A percentile compares a stretch with the other conserved stretches of the same genome.
phyloP scores from a whole-genome alignment of 2,113 vertebrate species.

The Sarotherodon lohbergeri region DNA sequence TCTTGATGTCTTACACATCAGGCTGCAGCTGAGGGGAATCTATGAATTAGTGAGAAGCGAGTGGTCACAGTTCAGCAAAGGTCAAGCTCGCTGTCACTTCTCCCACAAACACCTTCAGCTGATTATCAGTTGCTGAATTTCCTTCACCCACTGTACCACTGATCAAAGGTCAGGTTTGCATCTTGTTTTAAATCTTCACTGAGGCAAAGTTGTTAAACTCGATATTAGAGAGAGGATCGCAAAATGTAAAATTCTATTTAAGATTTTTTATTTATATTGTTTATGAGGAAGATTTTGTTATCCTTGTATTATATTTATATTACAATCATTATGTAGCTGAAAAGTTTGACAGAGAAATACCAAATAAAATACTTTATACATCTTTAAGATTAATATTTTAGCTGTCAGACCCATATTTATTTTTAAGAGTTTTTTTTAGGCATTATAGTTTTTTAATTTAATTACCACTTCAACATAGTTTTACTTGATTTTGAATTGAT shows the following conservation, averaged over 20 bases:
- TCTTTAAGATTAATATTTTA: slow-evolving; percentile 45
- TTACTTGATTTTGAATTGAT: slow-evolving; percentile 1
- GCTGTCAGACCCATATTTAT: slow-evolving; percentile 68
- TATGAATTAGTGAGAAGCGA: neutral
- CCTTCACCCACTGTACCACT: neutral
- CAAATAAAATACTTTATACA: slow-evolving; percentile 59
- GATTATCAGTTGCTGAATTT: slow-evolving; percentile 1
- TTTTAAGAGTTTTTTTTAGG: slow-evolving; percentile 60
- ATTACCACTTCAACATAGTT: slow-evolving; percentile 5
- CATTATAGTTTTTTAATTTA: slow-evolving; percentile 43
- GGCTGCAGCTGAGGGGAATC: neutral
- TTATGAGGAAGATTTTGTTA: slow-evolving; percentile 49
- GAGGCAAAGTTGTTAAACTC: neutral
- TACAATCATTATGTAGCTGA: slow-evolving; percentile 33
- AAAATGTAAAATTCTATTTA: slow-evolving; percentile 17
- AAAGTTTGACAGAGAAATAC: slow-evolving; percentile 40
- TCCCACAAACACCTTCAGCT: neutral
- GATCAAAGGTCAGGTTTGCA: slow-evolving; percentile 29
- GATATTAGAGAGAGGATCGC: neutral
- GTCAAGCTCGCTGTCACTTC: slow-evolving; percentile 4
- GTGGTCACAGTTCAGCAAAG: neutral
- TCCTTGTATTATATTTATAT: slow-evolving; percentile 62
- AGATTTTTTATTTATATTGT: slow-evolving; percentile 31
- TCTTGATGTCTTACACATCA: neutral
- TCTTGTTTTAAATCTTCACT: neutral